These are phyloP conservation scores for Rhyacichthys aspro DNA, from an alignment of 2,797 vertebrate genomes.

Conservation along the genomic window DNA sequence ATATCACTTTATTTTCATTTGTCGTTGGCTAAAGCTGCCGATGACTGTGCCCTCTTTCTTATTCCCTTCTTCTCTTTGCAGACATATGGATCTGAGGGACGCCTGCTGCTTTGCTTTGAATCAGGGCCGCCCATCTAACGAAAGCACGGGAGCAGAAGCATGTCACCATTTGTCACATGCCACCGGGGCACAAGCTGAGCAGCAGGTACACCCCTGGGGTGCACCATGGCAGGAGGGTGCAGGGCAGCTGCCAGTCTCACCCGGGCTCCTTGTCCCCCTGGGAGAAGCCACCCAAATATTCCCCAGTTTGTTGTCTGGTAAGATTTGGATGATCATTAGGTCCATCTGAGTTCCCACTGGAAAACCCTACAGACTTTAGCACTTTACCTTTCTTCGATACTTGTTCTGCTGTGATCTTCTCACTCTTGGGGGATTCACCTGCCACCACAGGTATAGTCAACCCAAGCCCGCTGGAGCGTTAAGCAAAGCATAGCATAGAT, in stretches of 20 bases:
- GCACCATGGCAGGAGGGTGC: constrained; percentile 57
- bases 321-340: constrained; percentile 35
- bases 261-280: constrained; percentile 67
- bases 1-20: constrained; percentile 74
- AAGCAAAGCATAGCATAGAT: constrained; percentile 68
- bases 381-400: constrained; percentile 16
- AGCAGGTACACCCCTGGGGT: constrained; percentile 80
- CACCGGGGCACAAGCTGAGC: constrained; percentile 73
- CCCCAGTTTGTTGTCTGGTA: constrained; percentile 64
- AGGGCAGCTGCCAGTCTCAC: constrained; percentile 71
- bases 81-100: constrained; percentile 68
- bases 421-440: constrained; percentile 49
- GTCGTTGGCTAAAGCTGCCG: constrained; percentile 49
- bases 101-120: constrained; percentile 67
- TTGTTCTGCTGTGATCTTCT: constrained; percentile 40
- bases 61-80: constrained; percentile 43
- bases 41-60: constrained; percentile 38
- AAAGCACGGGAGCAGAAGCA: constrained; percentile 73
- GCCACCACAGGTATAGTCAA: constrained; percentile 63
- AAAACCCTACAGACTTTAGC: constrained; percentile 28
- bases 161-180: constrained; percentile 82
- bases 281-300: constrained; percentile 70
- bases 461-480: constrained; percentile 49
- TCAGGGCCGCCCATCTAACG: constrained; percentile 67
- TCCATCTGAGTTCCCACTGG: constrained; percentile 27